Evolutionary conservation across 2,797 vertebrate species (phyloP), one percentile per base, ranked within the genome.

Genomic region (Halcyon smyrnensis): DNA sequence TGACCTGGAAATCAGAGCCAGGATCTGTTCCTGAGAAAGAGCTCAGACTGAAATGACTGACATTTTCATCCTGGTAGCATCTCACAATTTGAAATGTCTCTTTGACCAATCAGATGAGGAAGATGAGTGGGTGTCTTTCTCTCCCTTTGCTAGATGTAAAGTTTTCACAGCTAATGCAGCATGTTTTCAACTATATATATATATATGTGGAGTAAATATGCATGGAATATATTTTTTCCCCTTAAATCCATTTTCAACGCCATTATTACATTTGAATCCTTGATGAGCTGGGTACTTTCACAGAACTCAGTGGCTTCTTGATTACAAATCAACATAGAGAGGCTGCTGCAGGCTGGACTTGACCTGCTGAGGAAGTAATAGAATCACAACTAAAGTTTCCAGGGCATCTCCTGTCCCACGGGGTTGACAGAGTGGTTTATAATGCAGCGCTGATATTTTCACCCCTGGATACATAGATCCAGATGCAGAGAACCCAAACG

Each of bases 121-220:
- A 19, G 28, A 21, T 30, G 39, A 43, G 19, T 36, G 77, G 15
- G 68, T 51, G 32, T 19, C 30, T 51, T 67, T 53, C 45, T 57
- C 62, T 79, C 25, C 15, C 39, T 64, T 71, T 89, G 74, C 88
- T 65, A 39, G 20, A 23, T 59, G 54, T 80, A 77, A 78, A 83
- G 41, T 84, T 94, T 89, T 69, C 84, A 70, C 60, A 83, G 93
- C 84, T 77, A 80, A 89, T 30, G 0, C 84, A 94, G 87, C 90
- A 93, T 65, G 53, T 77, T 84, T 89, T 46, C 64, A 63, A 45
- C 45, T 59, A 28, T 30, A 39, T n/a, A 20, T 39, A 32, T 39
- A 32, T 43, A 53, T 54, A 34, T 21, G 5, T 63, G 48, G 30
- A 60, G 64, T 48, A 64, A 93, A 84, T 93, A 87, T 80, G 69